phyloP scores from a whole-genome alignment of 2,888 invertebrate species.

The Rhagonycha lutea region DNA sequence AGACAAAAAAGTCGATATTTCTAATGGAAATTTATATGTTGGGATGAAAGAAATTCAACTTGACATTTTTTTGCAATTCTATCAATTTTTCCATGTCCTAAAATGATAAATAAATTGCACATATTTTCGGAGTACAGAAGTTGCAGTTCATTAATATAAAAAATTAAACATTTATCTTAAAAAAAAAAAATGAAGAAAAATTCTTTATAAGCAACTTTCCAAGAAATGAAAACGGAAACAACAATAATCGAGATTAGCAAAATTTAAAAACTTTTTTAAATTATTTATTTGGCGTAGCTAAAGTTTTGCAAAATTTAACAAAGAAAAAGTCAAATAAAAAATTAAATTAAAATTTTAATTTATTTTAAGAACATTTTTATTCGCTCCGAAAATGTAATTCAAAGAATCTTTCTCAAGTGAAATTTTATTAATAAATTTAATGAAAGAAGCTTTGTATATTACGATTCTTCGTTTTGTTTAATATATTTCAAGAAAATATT shows the following conservation, averaged over 20 bases:
- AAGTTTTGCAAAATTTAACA: not conserved
- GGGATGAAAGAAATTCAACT: too few species aligned
- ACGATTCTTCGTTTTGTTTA: conserved; percentile 17
- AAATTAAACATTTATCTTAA: not conserved
- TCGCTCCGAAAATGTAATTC: not conserved
- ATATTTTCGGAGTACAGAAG: too few species aligned
- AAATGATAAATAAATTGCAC: too few species aligned
- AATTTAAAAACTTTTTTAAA: not conserved
- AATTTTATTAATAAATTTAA: not conserved
- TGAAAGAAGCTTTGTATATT: conserved; percentile 16
- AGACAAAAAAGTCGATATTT: too few species aligned
- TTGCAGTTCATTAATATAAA: not conserved
- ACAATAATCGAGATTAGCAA: not conserved
- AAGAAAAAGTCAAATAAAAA: not conserved
- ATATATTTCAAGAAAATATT: conserved; percentile 19
- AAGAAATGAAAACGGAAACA: not conserved
- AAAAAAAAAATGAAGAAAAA: not conserved
- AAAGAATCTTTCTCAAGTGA: not conserved
- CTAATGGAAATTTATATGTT: too few species aligned
- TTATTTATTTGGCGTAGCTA: not conserved
- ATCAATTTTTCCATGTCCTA: too few species aligned
- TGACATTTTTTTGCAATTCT: too few species aligned
- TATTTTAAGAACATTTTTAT: not conserved
- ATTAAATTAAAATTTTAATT: not conserved
- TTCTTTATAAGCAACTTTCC: not conserved